phyloP scores from a whole-genome alignment of 1,140 invertebrate genomes.

The Planococcus citri region DNA sequence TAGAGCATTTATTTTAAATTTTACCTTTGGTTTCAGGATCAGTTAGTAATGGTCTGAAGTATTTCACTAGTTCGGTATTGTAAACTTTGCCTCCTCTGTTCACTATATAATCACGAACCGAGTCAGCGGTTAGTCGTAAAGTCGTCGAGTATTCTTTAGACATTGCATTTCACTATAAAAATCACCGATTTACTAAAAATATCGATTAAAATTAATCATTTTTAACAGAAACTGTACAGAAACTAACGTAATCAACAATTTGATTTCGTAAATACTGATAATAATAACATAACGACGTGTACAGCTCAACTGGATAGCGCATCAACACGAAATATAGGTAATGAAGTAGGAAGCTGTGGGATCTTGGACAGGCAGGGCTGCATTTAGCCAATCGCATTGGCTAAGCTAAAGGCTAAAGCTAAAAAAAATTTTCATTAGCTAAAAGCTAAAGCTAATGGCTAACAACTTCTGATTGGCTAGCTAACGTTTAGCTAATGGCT shows the following conservation, averaged over 20 bases:
- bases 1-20: no score
- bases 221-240: no score
- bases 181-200: background rate
- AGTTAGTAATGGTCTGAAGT: constrained; percentile 74
- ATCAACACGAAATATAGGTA: background rate
- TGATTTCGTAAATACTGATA: background rate
- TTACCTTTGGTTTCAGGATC: constrained; percentile 60
- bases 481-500: no score
- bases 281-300: background rate
- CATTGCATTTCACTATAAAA: background rate
- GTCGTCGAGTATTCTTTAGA: constrained; percentile 32
- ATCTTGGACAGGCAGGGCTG: no score
- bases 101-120: constrained; percentile 70
- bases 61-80: constrained; percentile 74
- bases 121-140: constrained; percentile 60
- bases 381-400: no score
- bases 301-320: background rate
- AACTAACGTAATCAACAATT: background rate
- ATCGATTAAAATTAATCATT: no score
- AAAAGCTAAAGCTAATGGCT: no score
- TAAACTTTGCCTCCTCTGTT: constrained; percentile 69
- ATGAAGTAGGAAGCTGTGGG: no score
- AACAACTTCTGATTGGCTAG: no score
- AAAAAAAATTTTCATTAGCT: no score
- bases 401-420: no score